Percentiles rank a stretch among this genome's conserved stretches.
Conservation (phyloP, 2,113 vertebrate genomes). For the Meleagris gallopavo region DNA sequence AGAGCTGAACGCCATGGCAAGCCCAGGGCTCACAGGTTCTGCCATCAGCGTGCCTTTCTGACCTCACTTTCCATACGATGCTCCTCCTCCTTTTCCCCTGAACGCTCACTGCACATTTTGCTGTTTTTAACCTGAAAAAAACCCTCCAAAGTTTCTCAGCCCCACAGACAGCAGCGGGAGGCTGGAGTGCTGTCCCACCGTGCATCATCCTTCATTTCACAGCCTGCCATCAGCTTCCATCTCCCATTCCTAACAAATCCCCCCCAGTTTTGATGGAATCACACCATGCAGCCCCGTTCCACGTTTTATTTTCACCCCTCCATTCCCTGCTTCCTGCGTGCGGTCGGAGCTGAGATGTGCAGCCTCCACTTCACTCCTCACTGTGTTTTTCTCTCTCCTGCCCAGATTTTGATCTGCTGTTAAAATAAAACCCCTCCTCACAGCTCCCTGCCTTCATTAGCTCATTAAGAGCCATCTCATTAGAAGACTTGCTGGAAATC, state of each 20-base stretch:
- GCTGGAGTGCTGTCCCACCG: fast-evolving
- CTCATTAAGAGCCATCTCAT: fast-evolving
- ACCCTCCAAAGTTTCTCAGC: not conserved
- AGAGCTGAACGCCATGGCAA: fast-evolving
- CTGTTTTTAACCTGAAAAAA: too few relatives aligned
- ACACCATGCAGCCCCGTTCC: not conserved
- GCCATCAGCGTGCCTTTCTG: fast-evolving
- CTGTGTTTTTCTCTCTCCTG: not conserved
- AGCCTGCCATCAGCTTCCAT: not conserved
- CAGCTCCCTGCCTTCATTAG: not conserved
- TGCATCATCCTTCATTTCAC: not conserved
- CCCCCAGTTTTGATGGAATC: not conserved
- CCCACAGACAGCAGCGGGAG: not conserved
- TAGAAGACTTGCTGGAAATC: not conserved
- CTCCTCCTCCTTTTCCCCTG: not conserved
- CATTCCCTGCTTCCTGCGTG: not conserved
- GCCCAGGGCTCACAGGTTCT: fast-evolving
- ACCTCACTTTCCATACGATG: not conserved
- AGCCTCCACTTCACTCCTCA: not conserved
- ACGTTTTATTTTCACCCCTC: not conserved
- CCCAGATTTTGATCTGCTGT: not conserved
- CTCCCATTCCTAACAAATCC: not conserved
- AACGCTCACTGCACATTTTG: not conserved
- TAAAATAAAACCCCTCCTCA: constrained; percentile 15
- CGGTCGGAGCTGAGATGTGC: not conserved